Percentiles rank a stretch among this genome's conserved stretches.
Conservation (phyloP, 1,140 invertebrate species). For the Pantala flavescens region DNA sequence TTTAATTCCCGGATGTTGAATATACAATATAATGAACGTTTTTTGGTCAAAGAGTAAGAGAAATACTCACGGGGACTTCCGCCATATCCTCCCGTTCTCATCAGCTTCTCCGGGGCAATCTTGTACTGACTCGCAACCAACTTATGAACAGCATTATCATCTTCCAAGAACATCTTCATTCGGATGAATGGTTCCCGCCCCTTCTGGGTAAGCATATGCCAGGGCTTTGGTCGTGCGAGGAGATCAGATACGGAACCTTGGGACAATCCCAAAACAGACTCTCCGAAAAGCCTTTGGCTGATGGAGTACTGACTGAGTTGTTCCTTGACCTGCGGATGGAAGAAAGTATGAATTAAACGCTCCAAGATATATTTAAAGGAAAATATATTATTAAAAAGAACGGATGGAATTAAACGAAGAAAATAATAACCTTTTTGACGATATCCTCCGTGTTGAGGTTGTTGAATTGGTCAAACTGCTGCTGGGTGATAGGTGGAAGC, state of each 20-base stretch:
- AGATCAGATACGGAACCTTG: conserved; percentile 93
- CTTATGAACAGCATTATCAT: conserved; percentile 93
- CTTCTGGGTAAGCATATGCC: conserved; percentile 96
- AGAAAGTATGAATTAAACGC: background rate
- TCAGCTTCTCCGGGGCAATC: conserved; percentile 90
- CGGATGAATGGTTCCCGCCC: conserved; percentile 93
- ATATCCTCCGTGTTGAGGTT: conserved; percentile 98
- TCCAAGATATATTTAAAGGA: background rate
- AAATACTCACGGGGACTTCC: conserved; percentile 55
- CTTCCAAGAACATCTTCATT: conserved; percentile 97
- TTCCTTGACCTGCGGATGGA: conserved; percentile 70
- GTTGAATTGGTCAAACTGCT: conserved; percentile 97
- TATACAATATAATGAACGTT: too few species aligned
- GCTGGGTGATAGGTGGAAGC: conserved; percentile 94
- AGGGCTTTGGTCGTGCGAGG: conserved; percentile 87
- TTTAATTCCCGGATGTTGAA: too few species aligned
- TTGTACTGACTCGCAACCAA: conserved; percentile 94
- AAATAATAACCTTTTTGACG: conserved; percentile 66
- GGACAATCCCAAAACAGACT: conserved; percentile 91
- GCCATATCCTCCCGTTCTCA: conserved; percentile 87
- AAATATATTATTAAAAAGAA: too few species aligned
- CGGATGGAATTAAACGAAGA: background rate
- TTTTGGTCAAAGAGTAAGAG: too few species aligned
- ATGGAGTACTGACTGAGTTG: conserved; percentile 97
- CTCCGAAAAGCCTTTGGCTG: conserved; percentile 95